A percentile compares a stretch with the other conserved stretches of the same genome.
These are phyloP conservation scores for Siniperca chuatsi DNA, from an alignment of 2,113 vertebrate species.

Conservation along the genomic window DNA sequence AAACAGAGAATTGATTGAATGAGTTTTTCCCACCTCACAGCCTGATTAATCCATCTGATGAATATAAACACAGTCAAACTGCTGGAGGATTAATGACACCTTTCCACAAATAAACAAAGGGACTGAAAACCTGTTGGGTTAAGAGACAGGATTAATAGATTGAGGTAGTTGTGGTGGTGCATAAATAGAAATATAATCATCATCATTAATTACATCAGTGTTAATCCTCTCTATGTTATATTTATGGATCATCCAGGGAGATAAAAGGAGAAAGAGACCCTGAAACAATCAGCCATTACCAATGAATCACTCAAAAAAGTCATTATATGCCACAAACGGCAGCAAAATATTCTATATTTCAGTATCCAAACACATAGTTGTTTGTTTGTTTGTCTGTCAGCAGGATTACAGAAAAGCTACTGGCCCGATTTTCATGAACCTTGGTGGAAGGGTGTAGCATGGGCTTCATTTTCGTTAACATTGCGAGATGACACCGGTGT, in stretches of 20 bases:
- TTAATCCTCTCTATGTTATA: not conserved
- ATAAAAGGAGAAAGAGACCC: not conserved
- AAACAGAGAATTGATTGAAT: slow-evolving; percentile 4
- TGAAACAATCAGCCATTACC: not conserved
- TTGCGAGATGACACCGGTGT: too few species aligned
- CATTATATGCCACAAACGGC: not conserved
- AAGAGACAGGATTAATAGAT: slow-evolving; percentile 18
- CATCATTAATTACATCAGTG: not conserved
- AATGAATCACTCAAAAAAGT: not conserved
- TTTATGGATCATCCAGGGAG: not conserved
- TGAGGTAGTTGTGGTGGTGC: not conserved
- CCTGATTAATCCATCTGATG: not conserved
- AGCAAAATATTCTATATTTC: not conserved
- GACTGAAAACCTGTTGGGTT: slow-evolving; percentile 8
- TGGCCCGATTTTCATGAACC: too few species aligned
- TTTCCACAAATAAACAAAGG: slow-evolving; percentile 14
- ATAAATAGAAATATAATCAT: slow-evolving; percentile 8
- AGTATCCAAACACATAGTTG: not conserved
- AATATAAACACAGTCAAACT: not conserved
- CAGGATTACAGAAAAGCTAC: too few species aligned
- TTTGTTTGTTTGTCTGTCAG: not conserved
- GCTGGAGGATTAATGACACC: slow-evolving; percentile 1
- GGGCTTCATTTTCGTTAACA: too few species aligned
- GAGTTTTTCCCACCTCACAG: not conserved
- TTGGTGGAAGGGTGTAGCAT: too few species aligned